Evolutionary conservation across 2,113 vertebrate genomes (phyloP).

Genomic region (Axis porcinus): DNA sequence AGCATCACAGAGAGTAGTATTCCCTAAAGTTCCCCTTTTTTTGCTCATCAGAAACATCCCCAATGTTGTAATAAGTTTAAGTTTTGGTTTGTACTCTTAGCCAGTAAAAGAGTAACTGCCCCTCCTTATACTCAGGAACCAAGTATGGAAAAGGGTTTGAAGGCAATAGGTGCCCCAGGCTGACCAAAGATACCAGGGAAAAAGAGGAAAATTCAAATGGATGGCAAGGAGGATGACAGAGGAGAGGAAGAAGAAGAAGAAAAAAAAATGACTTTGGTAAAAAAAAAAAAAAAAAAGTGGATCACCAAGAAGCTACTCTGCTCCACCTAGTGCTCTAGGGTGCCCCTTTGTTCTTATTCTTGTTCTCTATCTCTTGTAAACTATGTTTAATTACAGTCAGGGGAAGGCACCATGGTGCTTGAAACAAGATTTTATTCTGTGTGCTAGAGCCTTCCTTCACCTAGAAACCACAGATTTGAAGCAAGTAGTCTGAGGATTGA

Average conservation of each 20-base stretch:
- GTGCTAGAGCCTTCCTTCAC: rapidly evolving
- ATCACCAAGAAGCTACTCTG: background rate
- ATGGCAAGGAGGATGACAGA: background rate
- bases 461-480: background rate
- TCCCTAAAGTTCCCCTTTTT: background rate
- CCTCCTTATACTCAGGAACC: background rate
- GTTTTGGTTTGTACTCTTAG: background rate
- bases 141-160: background rate
- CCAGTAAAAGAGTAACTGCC: background rate
- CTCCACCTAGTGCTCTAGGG: too few species aligned
- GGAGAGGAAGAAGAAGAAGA: background rate
- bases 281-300: too few species aligned
- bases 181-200: background rate
- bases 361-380: background rate
- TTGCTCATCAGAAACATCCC: background rate
- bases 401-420: rapidly evolving
- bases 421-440: background rate
- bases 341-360: too few species aligned
- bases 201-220: background rate
- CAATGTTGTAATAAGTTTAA: background rate
- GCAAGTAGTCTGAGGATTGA: background rate
- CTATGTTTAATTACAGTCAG: background rate
- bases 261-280: too few species aligned
- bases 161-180: too few species aligned
- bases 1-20: background rate